Base-by-base conservation (phyloP, 2,113 vertebrate species). In the Oryzias javanicus region DNA sequence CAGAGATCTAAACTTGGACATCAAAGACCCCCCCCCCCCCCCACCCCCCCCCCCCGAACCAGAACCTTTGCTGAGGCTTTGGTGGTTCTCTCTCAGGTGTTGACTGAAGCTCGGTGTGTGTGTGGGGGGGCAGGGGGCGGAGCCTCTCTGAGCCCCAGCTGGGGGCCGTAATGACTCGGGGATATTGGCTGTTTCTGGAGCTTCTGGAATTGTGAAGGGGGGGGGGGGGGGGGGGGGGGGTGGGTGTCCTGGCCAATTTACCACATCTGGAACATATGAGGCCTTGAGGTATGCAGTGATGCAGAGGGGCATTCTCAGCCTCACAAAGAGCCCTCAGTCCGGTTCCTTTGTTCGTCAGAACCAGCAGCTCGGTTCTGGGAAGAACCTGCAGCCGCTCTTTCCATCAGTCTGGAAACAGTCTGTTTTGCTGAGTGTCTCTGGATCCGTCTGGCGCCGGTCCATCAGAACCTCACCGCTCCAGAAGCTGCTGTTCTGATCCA, bases 201-300 rank as follows among this genome's bases (percentile, higher is more conserved):
- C 73, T 83, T 89, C 87, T 87, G 80, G 19, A 45, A 67, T 53
- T 75, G 54, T 41, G 72, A 64, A 45, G 62, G 77, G 51, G 74
- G 60, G 60, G 75, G 46, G 47, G 52, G 60, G 41, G 62, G 6
- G 47, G 19, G 6, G 35, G 15, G 19, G 19, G 55, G 29, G 17
- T 55, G 60, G 78, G 61, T 70, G 48, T 86, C 71, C 72, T 82
- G 76, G 87, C 88, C 83, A 85, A 82, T 86, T 86, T 83, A 84
- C 78, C 90, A 92, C 91, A 92, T 93, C 91, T 93, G 91, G 91
- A 92, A 91, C 89, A 88, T 90, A 92, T 92, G 89, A 91, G 87
- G 84, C 86, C 79, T 90, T 82, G 86, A 91, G 89, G 90, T 90
- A 92, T 93, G 89, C 91, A 91, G 89, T 81, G 89, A 84, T 87